These are phyloP conservation scores for Zenarchopterus dispar DNA, from an alignment of 2,797 vertebrate genomes.

Conservation along the genomic window DNA sequence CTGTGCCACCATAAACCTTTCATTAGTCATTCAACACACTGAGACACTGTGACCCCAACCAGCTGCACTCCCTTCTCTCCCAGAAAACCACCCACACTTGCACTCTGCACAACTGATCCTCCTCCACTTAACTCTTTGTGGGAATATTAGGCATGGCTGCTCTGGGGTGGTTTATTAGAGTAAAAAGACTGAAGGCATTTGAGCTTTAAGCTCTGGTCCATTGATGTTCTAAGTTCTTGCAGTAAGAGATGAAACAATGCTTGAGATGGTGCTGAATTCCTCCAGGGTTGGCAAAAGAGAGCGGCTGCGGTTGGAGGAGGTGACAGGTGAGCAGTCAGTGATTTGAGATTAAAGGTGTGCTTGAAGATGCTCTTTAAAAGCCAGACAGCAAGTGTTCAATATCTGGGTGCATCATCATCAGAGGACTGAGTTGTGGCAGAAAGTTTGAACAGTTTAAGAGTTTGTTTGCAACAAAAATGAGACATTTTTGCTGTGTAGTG, in stretches of 20 bases:
- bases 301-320: constrained; percentile 42
- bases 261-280: constrained; percentile 54
- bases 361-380: constrained; percentile 38
- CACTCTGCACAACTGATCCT: constrained; percentile 50
- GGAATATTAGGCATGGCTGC: constrained; percentile 46
- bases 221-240: constrained; percentile 74
- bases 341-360: constrained; percentile 38
- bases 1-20: constrained; percentile 58
- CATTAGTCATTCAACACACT: constrained; percentile 71
- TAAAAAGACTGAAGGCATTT: constrained; percentile 63
- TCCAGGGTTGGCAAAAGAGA: constrained; percentile 32
- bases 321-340: constrained; percentile 48
- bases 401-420: constrained; percentile 25
- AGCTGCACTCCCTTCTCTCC: constrained; percentile 54
- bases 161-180: constrained; percentile 58
- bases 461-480: constrained; percentile 22
- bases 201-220: constrained; percentile 59
- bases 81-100: constrained; percentile 67
- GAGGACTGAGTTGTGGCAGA: constrained; percentile 17
- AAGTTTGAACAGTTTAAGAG: constrained; percentile 9
- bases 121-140: constrained; percentile 66
- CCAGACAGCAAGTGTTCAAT: constrained; percentile 25
- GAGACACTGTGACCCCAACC: constrained; percentile 64
- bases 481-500: constrained; percentile 8
- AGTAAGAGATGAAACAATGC: constrained; percentile 61